A percentile compares a stretch with the other conserved stretches of the same genome.
These are phyloP conservation scores for Aricia agestis DNA, from an alignment of 1,140 invertebrate species.

Conservation along the genomic window DNA sequence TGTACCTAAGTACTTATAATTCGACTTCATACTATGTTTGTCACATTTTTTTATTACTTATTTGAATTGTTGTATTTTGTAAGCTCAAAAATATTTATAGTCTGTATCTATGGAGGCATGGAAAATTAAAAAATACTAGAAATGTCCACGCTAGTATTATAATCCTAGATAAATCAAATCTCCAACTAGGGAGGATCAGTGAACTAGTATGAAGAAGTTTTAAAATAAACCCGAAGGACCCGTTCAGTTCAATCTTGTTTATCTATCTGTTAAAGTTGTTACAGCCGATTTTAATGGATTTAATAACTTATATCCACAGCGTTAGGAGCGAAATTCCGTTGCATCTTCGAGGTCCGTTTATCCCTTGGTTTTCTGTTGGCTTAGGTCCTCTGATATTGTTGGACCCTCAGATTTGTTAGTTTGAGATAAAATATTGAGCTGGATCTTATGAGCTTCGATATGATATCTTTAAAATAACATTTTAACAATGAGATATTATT, in stretches of 20 bases:
- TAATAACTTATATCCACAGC: not conserved
- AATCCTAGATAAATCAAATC: not conserved
- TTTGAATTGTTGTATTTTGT: no score
- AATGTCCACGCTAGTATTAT: no score
- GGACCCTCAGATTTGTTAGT: slow-evolving; percentile 30
- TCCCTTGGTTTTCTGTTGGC: slow-evolving; percentile 32
- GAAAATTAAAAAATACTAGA: no score
- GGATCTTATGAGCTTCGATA: slow-evolving; percentile 12
- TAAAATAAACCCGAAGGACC: not conserved
- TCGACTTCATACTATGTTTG: no score
- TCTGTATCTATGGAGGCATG: no score
- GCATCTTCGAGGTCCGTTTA: not conserved
- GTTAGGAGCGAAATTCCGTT: not conserved
- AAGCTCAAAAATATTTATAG: no score
- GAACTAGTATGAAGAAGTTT: not conserved
- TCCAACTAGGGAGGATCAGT: not conserved
- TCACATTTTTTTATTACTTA: no score
- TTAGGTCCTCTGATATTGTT: slow-evolving; percentile 30
- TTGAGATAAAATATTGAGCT: slow-evolving; percentile 29
- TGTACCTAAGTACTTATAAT: no score
- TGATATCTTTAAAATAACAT: slow-evolving; percentile 3
- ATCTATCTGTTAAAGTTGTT: not conserved
- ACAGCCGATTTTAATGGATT: not conserved
- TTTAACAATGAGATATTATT: not conserved
- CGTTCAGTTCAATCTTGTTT: not conserved